A percentile compares a stretch with the other conserved stretches of the same genome.
phyloP scores from a whole-genome alignment of 1,140 invertebrate species.

The Trichoplusia ni region DNA sequence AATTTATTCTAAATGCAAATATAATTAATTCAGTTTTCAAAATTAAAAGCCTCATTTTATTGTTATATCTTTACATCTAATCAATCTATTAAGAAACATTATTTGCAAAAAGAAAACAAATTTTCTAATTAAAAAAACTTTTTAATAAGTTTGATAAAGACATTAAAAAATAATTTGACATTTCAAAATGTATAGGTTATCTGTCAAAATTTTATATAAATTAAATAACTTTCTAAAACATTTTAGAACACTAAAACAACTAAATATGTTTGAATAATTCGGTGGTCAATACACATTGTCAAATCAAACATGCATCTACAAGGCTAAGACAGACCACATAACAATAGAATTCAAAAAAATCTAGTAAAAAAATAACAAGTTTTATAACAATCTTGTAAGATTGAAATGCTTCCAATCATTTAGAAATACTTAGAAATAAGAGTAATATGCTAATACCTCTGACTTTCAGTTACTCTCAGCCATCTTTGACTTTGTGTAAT shows the following conservation, averaged over 20 bases:
- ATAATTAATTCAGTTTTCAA: too few relatives aligned
- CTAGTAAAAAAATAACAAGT: slow-evolving; percentile 38
- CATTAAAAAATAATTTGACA: slow-evolving; percentile 40
- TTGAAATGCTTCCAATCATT: slow-evolving; percentile 34
- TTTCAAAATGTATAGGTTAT: slow-evolving; percentile 53
- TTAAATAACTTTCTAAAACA: slow-evolving; percentile 7
- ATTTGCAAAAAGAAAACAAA: slow-evolving; percentile 44
- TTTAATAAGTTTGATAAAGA: slow-evolving; percentile 9
- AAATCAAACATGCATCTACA: slow-evolving; percentile 40
- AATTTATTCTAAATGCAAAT: too few relatives aligned
- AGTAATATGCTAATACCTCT: slow-evolving; percentile 25
- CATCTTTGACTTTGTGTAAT: slow-evolving; percentile 64
- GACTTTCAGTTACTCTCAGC: slow-evolving; percentile 52
- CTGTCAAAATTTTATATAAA: slow-evolving; percentile 49
- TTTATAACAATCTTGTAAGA: slow-evolving; percentile 42
- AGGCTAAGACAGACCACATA: slow-evolving; percentile 38
- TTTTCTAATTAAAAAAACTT: slow-evolving; percentile 21
- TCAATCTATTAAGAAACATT: not conserved
- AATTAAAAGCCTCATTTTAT: too few relatives aligned
- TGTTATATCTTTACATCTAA: too few relatives aligned
- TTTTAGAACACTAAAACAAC: not conserved
- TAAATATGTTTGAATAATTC: not conserved
- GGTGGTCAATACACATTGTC: slow-evolving; percentile 27
- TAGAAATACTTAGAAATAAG: slow-evolving; percentile 12
- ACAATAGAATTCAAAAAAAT: slow-evolving; percentile 30